Evolutionary conservation across 2,888 invertebrate species (phyloP).

Genomic region (Chymomyza amoena): DNA sequence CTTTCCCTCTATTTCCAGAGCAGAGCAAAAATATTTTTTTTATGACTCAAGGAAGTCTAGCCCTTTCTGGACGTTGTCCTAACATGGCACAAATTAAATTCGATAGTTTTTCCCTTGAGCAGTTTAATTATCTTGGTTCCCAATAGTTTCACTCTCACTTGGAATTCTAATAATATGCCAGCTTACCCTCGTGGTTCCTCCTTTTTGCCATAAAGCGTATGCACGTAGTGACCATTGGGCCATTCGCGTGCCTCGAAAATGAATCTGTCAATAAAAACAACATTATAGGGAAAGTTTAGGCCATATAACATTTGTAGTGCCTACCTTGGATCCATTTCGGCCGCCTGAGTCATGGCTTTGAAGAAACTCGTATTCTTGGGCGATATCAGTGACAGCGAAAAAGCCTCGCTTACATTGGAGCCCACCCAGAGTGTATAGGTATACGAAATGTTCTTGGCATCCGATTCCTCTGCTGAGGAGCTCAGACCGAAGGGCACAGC

Average conservation of each 20-base stretch:
- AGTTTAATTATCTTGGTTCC: too few relatives aligned
- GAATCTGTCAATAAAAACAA: slow-evolving; percentile 76
- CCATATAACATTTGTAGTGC: neutral
- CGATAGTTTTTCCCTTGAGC: too few relatives aligned
- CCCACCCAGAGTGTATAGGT: slow-evolving; percentile 94
- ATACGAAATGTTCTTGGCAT: slow-evolving; percentile 84
- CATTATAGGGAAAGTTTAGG: slow-evolving; percentile 34
- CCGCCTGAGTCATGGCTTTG: slow-evolving; percentile 90
- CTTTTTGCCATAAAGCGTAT: slow-evolving; percentile 84
- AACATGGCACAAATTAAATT: too few relatives aligned
- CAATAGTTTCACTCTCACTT: neutral
- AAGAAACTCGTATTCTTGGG: slow-evolving; percentile 85
- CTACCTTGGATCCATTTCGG: slow-evolving; percentile 85
- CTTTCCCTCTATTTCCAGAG: too few relatives aligned
- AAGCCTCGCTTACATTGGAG: slow-evolving; percentile 89
- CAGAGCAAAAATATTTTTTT: too few relatives aligned
- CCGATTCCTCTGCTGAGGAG: slow-evolving; percentile 78
- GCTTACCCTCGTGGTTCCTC: slow-evolving; percentile 78
- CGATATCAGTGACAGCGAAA: slow-evolving; percentile 87
- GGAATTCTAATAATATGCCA: neutral
- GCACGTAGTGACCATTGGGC: slow-evolving; percentile 95
- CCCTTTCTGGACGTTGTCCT: too few relatives aligned
- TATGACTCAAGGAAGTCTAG: too few relatives aligned
- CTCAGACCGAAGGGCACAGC: slow-evolving; percentile 78
- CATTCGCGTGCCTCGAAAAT: slow-evolving; percentile 91